These are phyloP conservation scores for Cephus cinctus DNA, from an alignment of 1,140 invertebrate genomes.

Conservation along the genomic window DNA sequence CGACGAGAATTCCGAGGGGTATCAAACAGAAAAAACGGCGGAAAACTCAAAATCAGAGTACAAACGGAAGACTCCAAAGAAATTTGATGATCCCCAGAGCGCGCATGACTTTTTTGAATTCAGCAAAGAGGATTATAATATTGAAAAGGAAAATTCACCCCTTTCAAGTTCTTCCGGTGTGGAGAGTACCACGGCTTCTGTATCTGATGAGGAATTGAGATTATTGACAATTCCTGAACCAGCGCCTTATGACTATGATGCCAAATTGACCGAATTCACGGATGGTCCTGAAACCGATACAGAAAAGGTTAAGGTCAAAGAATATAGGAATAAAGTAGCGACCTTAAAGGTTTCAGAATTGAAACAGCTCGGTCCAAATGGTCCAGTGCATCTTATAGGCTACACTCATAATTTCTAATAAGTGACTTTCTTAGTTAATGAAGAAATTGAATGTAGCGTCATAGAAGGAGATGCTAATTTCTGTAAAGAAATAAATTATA, in stretches of 20 bases:
- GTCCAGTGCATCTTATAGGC: constrained; percentile 20
- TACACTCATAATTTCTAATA: constrained; percentile 26
- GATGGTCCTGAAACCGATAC: constrained; percentile 24
- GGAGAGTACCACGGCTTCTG: not conserved
- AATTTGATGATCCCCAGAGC: constrained; percentile 15
- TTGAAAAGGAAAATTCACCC: constrained; percentile 10
- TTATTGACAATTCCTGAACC: constrained; percentile 18
- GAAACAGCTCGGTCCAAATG: constrained; percentile 24
- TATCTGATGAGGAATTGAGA: not conserved
- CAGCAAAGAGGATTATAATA: constrained; percentile 17
- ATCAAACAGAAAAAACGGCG: not conserved
- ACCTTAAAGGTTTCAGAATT: constrained; percentile 25
- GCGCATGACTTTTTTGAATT: constrained; percentile 21
- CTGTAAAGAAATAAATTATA: too few relatives aligned
- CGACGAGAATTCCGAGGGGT: not conserved
- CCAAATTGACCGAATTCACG: constrained; percentile 22
- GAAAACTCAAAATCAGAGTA: not conserved
- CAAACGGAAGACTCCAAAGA: constrained; percentile 2
- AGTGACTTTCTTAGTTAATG: too few relatives aligned
- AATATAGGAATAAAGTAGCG: constrained; percentile 27
- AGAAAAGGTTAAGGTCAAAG: constrained; percentile 26
- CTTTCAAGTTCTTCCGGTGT: not conserved
- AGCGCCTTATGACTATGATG: constrained; percentile 23
- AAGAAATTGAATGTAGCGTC: too few relatives aligned
- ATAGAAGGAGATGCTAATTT: too few relatives aligned